These are phyloP conservation scores for Eupithecia insigniata DNA, from an alignment of 2,888 invertebrate genomes.

Conservation along the genomic window DNA sequence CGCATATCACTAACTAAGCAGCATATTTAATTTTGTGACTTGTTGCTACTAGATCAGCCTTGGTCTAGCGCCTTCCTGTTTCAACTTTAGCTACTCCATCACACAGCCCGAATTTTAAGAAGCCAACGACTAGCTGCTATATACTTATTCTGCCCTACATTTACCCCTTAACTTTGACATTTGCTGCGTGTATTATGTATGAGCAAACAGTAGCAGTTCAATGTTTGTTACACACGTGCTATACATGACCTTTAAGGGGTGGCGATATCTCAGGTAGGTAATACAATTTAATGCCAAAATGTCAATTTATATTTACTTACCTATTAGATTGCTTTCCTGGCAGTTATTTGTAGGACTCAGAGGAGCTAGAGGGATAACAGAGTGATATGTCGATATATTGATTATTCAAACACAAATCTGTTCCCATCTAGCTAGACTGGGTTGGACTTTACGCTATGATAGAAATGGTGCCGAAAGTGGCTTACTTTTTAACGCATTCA, in stretches of 20 bases:
- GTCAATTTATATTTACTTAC: not conserved
- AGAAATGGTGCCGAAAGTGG: too few relatives aligned
- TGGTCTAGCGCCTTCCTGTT: too few relatives aligned
- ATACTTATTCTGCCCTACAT: too few relatives aligned
- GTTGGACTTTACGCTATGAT: too few relatives aligned
- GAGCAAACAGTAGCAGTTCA: not conserved
- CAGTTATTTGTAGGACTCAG: not conserved
- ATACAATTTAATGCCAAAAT: not conserved
- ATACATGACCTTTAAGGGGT: slow-evolving; percentile 17
- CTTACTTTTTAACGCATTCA: too few relatives aligned
- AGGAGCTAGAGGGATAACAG: not conserved
- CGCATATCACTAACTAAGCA: too few relatives aligned
- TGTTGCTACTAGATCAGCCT: too few relatives aligned
- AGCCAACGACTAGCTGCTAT: too few relatives aligned
- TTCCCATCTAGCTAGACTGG: too few relatives aligned
- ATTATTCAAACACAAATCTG: not conserved
- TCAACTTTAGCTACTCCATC: too few relatives aligned
- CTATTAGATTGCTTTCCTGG: not conserved
- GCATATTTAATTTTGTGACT: too few relatives aligned
- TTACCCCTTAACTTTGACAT: slow-evolving; percentile 20
- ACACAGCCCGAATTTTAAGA: too few relatives aligned
- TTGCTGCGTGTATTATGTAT: not conserved
- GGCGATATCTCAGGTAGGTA: slow-evolving; percentile 2
- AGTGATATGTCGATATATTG: not conserved
- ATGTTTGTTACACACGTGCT: not conserved